phyloP scores from a whole-genome alignment of 2,113 vertebrate species.

The Amia ocellicauda region DNA sequence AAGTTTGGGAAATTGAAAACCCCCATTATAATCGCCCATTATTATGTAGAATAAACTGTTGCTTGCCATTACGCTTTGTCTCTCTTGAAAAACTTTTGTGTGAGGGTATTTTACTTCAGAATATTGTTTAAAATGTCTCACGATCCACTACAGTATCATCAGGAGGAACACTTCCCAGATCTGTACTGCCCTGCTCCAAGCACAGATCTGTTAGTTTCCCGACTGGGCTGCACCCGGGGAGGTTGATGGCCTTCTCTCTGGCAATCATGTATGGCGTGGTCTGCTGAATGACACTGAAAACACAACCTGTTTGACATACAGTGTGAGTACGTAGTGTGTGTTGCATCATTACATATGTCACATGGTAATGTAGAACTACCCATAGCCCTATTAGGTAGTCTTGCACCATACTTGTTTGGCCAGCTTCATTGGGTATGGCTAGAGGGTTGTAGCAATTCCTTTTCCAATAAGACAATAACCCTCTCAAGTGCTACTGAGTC shows the following conservation, averaged over 20 bases:
- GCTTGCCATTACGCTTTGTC: conserved; percentile 24
- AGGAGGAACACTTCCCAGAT: conserved; percentile 20
- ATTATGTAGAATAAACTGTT: conserved; percentile 29
- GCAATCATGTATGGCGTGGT: conserved; percentile 17
- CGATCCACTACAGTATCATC: conserved; percentile 3
- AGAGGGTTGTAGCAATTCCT: conserved; percentile 5
- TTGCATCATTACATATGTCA: too few species aligned
- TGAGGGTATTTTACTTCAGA: background rate
- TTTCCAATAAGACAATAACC: conserved; percentile 16
- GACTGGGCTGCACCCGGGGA: background rate
- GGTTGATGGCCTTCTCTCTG: background rate
- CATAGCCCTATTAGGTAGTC: background rate
- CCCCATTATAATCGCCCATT: too few species aligned
- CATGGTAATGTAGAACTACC: conserved; percentile 11
- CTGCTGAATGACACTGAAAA: conserved; percentile 28
- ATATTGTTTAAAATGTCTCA: conserved; percentile 6
- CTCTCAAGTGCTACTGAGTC: background rate
- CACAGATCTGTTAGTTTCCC: conserved; percentile 32
- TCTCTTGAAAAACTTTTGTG: conserved; percentile 20
- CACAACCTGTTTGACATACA: conserved; percentile 19
- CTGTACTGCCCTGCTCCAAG: conserved; percentile 24
- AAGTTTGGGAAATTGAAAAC: too few species aligned
- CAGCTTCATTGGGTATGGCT: background rate
- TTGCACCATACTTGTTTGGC: background rate
- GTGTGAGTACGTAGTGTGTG: too few species aligned